phyloP scores from a whole-genome alignment of 2,797 vertebrate genomes.

The Valencia hispanica region DNA sequence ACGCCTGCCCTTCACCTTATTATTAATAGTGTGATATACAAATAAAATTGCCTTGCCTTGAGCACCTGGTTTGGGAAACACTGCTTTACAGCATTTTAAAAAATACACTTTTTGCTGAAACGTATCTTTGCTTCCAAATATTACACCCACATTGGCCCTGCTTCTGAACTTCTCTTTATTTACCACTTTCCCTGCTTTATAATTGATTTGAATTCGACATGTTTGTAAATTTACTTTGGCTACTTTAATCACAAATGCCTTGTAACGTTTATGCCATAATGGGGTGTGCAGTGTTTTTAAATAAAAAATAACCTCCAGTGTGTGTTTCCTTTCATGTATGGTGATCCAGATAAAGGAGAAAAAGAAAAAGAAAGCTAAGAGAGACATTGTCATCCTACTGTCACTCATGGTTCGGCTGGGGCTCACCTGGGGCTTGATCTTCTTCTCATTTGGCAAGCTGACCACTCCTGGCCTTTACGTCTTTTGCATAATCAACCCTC shows the following conservation, averaged over 20 bases:
- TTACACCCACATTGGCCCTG: neutral
- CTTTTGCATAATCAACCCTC: slow-evolving; percentile 80
- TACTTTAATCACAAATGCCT: neutral
- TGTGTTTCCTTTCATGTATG: neutral
- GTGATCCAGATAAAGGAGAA: neutral
- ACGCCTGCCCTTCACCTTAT: too few relatives aligned
- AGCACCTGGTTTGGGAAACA: too few relatives aligned
- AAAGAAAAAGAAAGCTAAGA: slow-evolving; percentile 47
- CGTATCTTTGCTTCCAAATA: neutral
- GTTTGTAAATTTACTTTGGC: neutral
- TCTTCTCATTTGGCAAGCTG: slow-evolving; percentile 73
- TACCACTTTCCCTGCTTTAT: neutral
- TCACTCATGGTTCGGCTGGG: slow-evolving; percentile 80
- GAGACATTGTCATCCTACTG: slow-evolving; percentile 63
- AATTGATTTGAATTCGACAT: neutral
- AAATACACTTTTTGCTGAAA: neutral
- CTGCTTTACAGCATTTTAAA: neutral
- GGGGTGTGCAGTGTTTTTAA: too few relatives aligned
- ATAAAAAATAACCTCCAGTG: neutral
- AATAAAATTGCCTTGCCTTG: too few relatives aligned
- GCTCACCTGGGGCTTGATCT: slow-evolving; percentile 75
- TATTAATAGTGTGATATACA: too few relatives aligned
- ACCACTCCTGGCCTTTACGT: slow-evolving; percentile 70
- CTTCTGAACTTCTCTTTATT: too few relatives aligned
- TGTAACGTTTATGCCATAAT: too few relatives aligned